Percentiles rank a stretch among this genome's conserved stretches.
These are phyloP conservation scores for Vulpes vulpes DNA, from an alignment of 2,113 vertebrate species.

Conservation along the genomic window DNA sequence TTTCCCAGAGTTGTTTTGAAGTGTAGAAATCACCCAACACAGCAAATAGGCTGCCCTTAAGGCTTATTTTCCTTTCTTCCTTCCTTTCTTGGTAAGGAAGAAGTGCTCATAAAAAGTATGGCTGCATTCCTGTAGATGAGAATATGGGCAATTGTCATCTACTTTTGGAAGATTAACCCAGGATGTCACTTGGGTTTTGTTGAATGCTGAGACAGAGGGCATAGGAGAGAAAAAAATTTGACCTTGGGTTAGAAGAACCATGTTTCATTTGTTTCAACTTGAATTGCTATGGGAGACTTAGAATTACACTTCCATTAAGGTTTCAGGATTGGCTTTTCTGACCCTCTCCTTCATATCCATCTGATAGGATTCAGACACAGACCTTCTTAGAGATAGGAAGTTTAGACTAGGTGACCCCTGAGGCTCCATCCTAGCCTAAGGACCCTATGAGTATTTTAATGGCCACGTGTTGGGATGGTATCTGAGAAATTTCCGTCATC, in stretches of 20 bases:
- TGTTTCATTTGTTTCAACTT: conserved; percentile 49
- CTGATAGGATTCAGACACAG: neutral
- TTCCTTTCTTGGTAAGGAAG: neutral
- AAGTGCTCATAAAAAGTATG: conserved; percentile 41
- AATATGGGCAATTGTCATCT: neutral
- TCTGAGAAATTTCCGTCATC: neutral
- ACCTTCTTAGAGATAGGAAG: neutral
- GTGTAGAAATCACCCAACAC: neutral
- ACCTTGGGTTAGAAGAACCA: neutral
- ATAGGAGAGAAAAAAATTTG: neutral
- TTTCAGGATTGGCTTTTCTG: conserved; percentile 46
- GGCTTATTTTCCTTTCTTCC: conserved; percentile 11
- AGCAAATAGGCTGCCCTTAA: neutral
- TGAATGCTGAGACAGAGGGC: neutral
- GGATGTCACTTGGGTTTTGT: neutral
- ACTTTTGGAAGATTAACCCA: neutral
- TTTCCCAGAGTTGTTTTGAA: neutral
- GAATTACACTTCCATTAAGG: neutral
- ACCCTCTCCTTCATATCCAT: neutral
- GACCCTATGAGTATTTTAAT: conserved; percentile 18
- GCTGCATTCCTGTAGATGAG: neutral
- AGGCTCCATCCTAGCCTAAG: neutral
- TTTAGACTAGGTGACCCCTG: neutral
- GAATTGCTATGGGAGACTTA: conserved; percentile 7
- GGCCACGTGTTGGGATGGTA: neutral